Base-by-base conservation (phyloP, 2,797 vertebrate species). In the Sebastes matsubarae region DNA sequence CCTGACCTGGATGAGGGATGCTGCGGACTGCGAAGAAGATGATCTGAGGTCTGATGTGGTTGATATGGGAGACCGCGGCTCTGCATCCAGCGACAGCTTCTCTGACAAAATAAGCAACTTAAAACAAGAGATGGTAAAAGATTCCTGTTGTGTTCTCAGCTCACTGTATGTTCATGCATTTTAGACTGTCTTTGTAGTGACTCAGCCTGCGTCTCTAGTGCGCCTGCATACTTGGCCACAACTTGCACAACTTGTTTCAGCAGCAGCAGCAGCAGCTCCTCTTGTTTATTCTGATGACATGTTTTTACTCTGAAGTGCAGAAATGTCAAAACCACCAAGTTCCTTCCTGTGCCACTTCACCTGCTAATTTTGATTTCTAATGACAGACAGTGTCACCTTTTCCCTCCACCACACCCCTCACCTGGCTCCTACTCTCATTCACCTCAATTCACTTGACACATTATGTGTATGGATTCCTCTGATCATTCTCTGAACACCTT, bases 111-210 rank as follows among this genome's bases (percentile, higher is more conserved):
- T 95, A 9, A 87, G 58, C 83, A 72, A 36, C 65, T 87, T 95
- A 25, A 93, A 88, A 74, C 85, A 87, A 34, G 93, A 95, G 57
- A 87, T 95, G 95, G 95, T 95, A 92, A 92, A 63, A 63, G 0
- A 34, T 24, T 52, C 32, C 4, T 42, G 4, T 38, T 68, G 10
- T 61, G 2, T 46, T 46, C 18, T 61, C 16, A 42, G 13, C 9
- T 32, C 22, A n/a, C 4, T 34, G 5, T 14, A 8, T 8, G 2
- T 32, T 29, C 30, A 38, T 42, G 24, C 2, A 2, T 59, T 24
- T 8, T 57, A 46, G 14, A 46, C 3, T 64, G 12, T 50, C 27
- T 16, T 72, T 72, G n/a, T 20, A 4, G 9, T 65, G 59, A 50
- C 11, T 16, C 32, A 34, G n/a, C 14, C 4, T 59, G 61, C 6